Base-by-base conservation (phyloP, 2,797 vertebrate genomes). In the Sebastes goodei region DNA sequence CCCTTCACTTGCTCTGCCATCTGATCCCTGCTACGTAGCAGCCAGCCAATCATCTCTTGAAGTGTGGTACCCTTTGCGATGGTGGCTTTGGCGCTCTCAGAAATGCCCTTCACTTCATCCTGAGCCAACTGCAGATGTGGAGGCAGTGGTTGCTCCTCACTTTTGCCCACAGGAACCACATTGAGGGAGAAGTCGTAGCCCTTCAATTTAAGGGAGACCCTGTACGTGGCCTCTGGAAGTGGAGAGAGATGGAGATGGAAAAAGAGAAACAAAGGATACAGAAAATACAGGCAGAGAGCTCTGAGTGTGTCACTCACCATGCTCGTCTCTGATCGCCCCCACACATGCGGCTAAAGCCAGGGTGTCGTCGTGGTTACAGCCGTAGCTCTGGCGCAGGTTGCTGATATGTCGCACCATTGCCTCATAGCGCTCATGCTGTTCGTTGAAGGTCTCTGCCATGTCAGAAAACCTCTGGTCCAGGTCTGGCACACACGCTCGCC, bases 131-230 rank as follows among this genome's bases (percentile, higher is more conserved):
- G 88, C 64, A 96, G 92, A 62, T 35, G 63, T 6, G 25, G 74
- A 60, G 95, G 89, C 29, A 93, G 55, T 0, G 57, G 74, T 25
- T 71, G 33, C 9, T 70, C 76, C 4, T 81, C 53, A 12, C 17
- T 15, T 49, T 81, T 20, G 0, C 14, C 63, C 55, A 93, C 64
- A 25, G 90, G 89, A 74, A 83, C 82, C 21, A 93, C 92, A 6
- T 5, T 82, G 17, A 96, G 90, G 63, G 76, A 89, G 83, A 96
- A 96, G 76, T 96, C 93, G 38, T 95, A 97, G 78, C 96, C 96
- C 65, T 93, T 95, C 38, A 96, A 89, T 76, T 90, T 90, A 4
- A 97, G 69, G 32, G 71, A 83, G 74, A 96, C 42, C 10, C 64
- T 88, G 60, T 90, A 89, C 3, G 63, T 79, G 52, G 77, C 83